Base-by-base conservation (phyloP, 2,888 invertebrate genomes). In the Coelopa pilipes region DNA sequence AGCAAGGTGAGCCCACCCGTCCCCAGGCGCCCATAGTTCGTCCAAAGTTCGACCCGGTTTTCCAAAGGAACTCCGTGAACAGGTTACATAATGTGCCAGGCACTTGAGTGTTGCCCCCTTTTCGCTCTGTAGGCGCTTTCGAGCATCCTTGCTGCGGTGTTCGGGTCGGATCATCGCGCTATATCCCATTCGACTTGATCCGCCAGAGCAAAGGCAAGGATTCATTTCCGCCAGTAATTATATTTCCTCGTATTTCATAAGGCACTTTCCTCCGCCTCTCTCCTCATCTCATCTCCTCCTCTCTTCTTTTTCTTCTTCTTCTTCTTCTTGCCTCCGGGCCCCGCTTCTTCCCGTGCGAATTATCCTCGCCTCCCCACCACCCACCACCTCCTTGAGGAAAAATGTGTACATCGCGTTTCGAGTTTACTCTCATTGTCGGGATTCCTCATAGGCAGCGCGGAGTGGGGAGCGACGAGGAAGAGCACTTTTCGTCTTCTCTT, bases 161-260 rank as follows among this genome's bases (percentile, higher is more conserved):
- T 34, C 34, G 34, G 34, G 34, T 4, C 34, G 34, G 34, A 34
- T 34, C 7, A 34, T 34, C 34, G 2, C 34, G 34, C 34, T 34
- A 34, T 34, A 34, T 34, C 34, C 34, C 2, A 2, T 34, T 34
- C 7, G 2, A 34, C 7, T 34, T 34, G 34, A 34, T 34, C 34
- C 7, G 4, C 34, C 34, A 34, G 21, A 60, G n/a, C n/a, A n/a
- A n/a, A 59, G 15, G n/a, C 19, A 59, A 1, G 12, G 9, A 24
- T 62, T 62, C 62, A 9, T 11, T 34, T 10, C 34, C 62, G 53
- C 53, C 10, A 62, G 15, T 65, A 47, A 65, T 47, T 65, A 15
- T 65, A 55, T 55, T 55, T 34, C 55, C 72, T 72, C 60, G 34
- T 63, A 85, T 92, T 88, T 80, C 81, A 86, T 90, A 57, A 89